Evolutionary conservation across 2,113 vertebrate genomes (phyloP), one percentile per base, ranked within the genome.

Genomic region (Etia nguti): DNA sequence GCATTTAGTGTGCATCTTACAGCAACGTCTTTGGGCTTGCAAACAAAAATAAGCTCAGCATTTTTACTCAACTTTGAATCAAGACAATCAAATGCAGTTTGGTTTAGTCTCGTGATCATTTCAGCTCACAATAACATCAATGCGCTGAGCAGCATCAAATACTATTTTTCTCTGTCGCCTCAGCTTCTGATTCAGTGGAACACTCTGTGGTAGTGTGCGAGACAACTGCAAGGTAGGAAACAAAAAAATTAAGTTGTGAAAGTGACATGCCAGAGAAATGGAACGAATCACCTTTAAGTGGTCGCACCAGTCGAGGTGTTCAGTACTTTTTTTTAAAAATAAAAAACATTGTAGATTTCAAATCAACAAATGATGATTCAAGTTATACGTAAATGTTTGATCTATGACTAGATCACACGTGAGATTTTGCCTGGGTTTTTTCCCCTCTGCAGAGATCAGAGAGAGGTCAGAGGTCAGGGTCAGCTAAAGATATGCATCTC

Each of bases 21-120:
- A 86, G 89, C 82, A 43, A 93, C 82, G 84, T 95, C 91, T 95
- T 95, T 95, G 94, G 92, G 92, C 82, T 94, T 88, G 85, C 87
- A 85, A 93, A 90, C 82, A 89, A 65, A 90, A 89, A 84, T 52
- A 77, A 88, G 62, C 22, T 81, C 31, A 48, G 54, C 80, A 24
- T 54, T 75, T 54, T 65, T 26, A 50, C 26, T 10, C 20, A 9
- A 80, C 34, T 50, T 88, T 73, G 36, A 88, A 83, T 86, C 65
- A 77, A 86, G 62, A 87, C 16, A 60, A 65, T 77, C 82, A 62
- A 85, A 86, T 26, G 41, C 80, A 75, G 75, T 88, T 83, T 86
- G 46, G 52, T 89, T 50, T 46, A 2, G 18, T 77, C 22, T 75
- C 60, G 15, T 82, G 77, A 90, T 83, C 34, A 59, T 75, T 75